Percentiles rank a stretch among this genome's conserved stretches.
Evolutionary conservation across 1,140 invertebrate species (phyloP).

Genomic region (Phymastichus coffea): DNA sequence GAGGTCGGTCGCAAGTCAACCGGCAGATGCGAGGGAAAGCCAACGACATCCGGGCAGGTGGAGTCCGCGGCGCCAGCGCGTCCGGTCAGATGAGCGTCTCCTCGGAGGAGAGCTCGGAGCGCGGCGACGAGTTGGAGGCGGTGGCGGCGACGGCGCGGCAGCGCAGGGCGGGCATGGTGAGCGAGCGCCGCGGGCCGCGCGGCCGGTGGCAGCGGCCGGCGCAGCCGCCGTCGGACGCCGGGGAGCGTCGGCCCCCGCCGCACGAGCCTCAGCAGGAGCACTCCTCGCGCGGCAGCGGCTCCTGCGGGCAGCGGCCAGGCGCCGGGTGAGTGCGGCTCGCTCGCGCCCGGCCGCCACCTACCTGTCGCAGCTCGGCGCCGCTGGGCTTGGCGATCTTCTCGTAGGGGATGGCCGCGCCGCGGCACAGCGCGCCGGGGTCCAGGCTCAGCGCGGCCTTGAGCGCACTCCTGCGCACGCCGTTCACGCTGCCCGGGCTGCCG

Average conservation of each 20-base stretch:
- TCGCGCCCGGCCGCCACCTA: no score
- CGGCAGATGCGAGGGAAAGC: no score
- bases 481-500: constrained; percentile 35
- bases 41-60: no score
- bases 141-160: neutral
- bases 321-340: no score
- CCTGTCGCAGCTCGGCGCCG: constrained; percentile 45
- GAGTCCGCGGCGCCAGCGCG: no score
- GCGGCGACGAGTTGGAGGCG: neutral
- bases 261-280: constrained; percentile 48
- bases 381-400: constrained; percentile 50
- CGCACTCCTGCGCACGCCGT: constrained; percentile 47
- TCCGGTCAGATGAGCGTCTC: constrained; percentile 43
- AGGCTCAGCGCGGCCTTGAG: constrained; percentile 56
- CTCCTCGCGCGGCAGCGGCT: constrained; percentile 40
- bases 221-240: constrained; percentile 13
- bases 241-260: constrained; percentile 42
- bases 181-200: constrained; percentile 32
- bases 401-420: constrained; percentile 47
- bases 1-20: no score
- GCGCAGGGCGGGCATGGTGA: constrained; percentile 36
- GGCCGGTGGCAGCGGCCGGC: constrained; percentile 5
- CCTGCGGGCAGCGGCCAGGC: no score
- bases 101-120: constrained; percentile 35
- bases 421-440: constrained; percentile 54